These are phyloP conservation scores for Anguilla rostrata DNA, from an alignment of 2,113 vertebrate species.

Conservation along the genomic window DNA sequence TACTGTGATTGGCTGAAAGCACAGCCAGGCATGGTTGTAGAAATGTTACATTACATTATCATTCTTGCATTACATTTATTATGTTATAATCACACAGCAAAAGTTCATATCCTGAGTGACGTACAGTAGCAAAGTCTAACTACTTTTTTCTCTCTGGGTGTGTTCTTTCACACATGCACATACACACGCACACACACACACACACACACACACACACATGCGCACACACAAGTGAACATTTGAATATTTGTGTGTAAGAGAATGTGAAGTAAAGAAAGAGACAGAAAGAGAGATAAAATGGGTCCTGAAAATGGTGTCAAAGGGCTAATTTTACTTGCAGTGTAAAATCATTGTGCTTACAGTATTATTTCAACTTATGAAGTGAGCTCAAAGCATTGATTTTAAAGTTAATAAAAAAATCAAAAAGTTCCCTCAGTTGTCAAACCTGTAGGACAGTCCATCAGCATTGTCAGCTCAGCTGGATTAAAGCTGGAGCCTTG, in stretches of 20 bases:
- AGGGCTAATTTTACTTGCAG: not conserved
- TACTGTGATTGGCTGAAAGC: not conserved
- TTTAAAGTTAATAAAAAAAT: conserved; percentile 45
- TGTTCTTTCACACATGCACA: too few relatives aligned
- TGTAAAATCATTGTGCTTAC: not conserved
- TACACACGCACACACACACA: not conserved
- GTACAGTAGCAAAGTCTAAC: too few relatives aligned
- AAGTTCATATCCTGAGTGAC: too few relatives aligned
- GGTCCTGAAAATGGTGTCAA: not conserved
- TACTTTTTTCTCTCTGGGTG: too few relatives aligned
- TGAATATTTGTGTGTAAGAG: not conserved
- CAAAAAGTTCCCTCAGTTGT: conserved; percentile 72
- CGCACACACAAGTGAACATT: not conserved
- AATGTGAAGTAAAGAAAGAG: not conserved
- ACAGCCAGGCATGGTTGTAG: not conserved
- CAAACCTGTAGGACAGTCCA: conserved; percentile 71
- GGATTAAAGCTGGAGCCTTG: conserved; percentile 83
- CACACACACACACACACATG: not conserved
- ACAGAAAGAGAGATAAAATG: not conserved
- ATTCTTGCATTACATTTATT: too few relatives aligned
- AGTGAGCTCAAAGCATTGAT: not conserved
- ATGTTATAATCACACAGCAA: too few relatives aligned
- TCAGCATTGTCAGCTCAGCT: conserved; percentile 73
- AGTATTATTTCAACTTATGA: not conserved
- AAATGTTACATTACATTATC: not conserved